Base-by-base conservation (phyloP, 2,113 vertebrate species). In the Rhipidura dahli region DNA sequence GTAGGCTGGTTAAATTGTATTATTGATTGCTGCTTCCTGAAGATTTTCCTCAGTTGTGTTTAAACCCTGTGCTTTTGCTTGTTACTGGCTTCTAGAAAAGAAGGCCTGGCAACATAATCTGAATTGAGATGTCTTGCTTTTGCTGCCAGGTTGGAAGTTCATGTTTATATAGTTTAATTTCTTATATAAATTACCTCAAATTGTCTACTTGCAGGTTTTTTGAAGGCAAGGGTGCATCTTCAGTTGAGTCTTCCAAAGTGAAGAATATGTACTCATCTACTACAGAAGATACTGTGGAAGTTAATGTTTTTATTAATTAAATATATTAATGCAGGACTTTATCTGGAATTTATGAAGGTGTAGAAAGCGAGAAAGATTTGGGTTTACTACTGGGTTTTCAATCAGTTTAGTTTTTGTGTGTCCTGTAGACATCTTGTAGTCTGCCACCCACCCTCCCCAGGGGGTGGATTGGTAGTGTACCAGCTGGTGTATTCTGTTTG, bases 401-500 rank as follows among this genome's bases (percentile, higher is more conserved):
- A 8, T 85, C 80, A 90, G 21, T 92, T 93, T 66, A 73, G 66
- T 79, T 53, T 83, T 83, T 92, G 54, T 44, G 51, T 80, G 89
- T 97, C 94, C 88, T 95, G 86, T 92, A 81, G 93, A 95, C 70
- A 87, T 95, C 88, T 91, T 81, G 86, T 94, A 91, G 75, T 90
- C 91, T 91, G 76, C 77, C 89, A 83, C 85, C 91, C 63, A 54
- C 57, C 23, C 35, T 93, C 94, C 94, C 91, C 2, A 2, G 90
- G 37, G 96, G 51, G 19, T 92, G 80, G 85, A 70, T 91, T 90
- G 89, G 96, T 91, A 30, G 91, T 75, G 19, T 92, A 93, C 87
- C 96, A 97, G 96, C 95, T 97, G 96, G 80, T 97, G 94, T 64
- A 35, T 71, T 94, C 89, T 94, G 89, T 91, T 90, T 82, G 72